Evolutionary conservation across 2,797 vertebrate species (phyloP), one percentile per base, ranked within the genome.

Genomic region (Peromyscus nudipes): DNA sequence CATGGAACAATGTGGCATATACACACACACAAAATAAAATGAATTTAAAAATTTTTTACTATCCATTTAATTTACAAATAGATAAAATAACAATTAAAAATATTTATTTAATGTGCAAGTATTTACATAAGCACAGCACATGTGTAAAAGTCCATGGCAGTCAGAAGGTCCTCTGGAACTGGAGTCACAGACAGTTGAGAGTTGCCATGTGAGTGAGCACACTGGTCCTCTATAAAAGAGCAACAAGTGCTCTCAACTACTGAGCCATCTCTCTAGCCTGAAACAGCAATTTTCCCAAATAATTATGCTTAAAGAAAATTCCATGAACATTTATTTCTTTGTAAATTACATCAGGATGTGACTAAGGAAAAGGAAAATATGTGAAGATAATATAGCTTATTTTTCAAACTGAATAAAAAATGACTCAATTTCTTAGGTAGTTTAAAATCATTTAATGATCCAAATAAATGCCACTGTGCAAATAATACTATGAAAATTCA

Each of bases 401-500:
- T 96, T 88, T 29, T 95, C 60, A 94, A 96, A 79, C 8, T 40
- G 27, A 84, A 71, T n/a, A 12, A 57, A 96, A 96, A 27, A 17
- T 64, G 1, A 62, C 8, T 95, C 6, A 19, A 62, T 77, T 82
- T 95, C 46, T 92, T 83, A 83, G 25, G 34, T 43, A 92, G 40
- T 60, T 91, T 77, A 96, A 89, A 91, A 76, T 81, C 73, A 57
- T 52, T 82, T 57, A 87, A 95, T 12, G 13, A 19, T 46, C 67
- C 27, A 75, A 6, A 92, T 71, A 82, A 96, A 97, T 89, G 91
- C 73, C 27, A 93, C 25, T 75, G 27, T 64, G 75, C 37, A 83
- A 27, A 71, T 6, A 27, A 76, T 7, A 85, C 40, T 40, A 67
- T 5, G 4, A 95, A 92, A 96, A 79, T 2, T 86, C 60, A 60